Base-by-base conservation (phyloP, 2,888 invertebrate genomes). In the Drosophila setosimentum region DNA sequence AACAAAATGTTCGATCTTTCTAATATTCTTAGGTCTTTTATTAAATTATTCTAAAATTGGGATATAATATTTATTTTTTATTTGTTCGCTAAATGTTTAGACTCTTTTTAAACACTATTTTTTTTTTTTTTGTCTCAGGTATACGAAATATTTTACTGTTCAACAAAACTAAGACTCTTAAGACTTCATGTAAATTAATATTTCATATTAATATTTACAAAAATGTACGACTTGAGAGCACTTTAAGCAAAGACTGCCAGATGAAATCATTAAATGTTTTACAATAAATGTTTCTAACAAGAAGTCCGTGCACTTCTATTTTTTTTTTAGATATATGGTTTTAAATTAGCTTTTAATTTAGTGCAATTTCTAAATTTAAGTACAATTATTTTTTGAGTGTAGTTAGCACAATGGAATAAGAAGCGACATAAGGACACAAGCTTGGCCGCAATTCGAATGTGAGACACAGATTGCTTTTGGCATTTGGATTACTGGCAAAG, bases 391-490 rank as follows among this genome's bases (percentile, higher is more conserved):
- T 24, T 16, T 8, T 24, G 2, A 8, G 45, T 45, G 45, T 45
- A 16, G 18, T 6, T 27, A 3, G 21, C 21, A 29, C 29, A n/a
- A 65, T 68, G 42, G 63, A 59, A 58, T 33, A 67, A 67, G 55
- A 54, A 59, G 50, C 48, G 51, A 55, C 51, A 58, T 35, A 64
- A 61, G 66, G 45, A 67, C 73, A 49, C 18, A 37, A 57, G 42
- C 40, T 33, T 54, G 35, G 35, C 33, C 30, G 42, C 60, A 67
- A 68, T 68, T 69, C 40, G 7, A 61, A 61, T 49, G 60, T 27
- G 69, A 54, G 60, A 16, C 40, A 42, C 42, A 68, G 68, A 51
- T 60, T 45, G 53, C 49, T 42, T 61, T 49, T 40, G 27, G n/a
- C 58, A 33, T 42, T 49, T 53, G 32, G 57, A 49, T 49, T 42